Evolutionary conservation across 2,888 invertebrate species (phyloP).

Genomic region (Malacosoma neustria): DNA sequence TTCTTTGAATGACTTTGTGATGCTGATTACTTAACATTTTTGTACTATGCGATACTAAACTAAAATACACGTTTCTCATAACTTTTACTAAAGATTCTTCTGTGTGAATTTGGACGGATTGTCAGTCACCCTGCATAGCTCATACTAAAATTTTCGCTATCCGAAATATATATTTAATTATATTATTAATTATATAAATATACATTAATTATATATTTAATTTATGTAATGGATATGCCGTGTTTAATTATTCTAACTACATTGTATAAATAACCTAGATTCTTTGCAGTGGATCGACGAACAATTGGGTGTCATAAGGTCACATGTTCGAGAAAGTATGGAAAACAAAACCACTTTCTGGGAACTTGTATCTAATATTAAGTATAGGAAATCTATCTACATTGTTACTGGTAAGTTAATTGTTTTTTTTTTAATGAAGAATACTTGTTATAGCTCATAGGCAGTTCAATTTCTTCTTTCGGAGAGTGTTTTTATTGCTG

Average conservation of each 20-base stretch:
- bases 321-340: conserved; percentile 66
- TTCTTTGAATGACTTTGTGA: no score
- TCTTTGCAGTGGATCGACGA: conserved; percentile 49
- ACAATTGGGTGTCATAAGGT: conserved; percentile 42
- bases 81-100: no score
- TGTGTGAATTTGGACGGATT: no score
- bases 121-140: no score
- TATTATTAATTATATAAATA: not conserved
- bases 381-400: conserved; percentile 65
- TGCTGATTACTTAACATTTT: no score
- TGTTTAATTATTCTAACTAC: not conserved
- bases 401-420: conserved; percentile 59
- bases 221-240: not conserved
- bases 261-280: not conserved
- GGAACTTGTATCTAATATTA: conserved; percentile 64
- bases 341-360: conserved; percentile 62
- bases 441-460: no score
- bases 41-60: no score
- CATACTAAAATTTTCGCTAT: no score
- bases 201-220: not conserved
- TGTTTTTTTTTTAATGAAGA: no score
- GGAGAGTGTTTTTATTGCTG: no score
- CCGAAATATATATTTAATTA: conserved; percentile 1
- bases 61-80: no score
- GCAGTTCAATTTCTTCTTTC: no score